Evolutionary conservation across 1,140 invertebrate species (phyloP).

Genomic region (Planococcus citri): DNA sequence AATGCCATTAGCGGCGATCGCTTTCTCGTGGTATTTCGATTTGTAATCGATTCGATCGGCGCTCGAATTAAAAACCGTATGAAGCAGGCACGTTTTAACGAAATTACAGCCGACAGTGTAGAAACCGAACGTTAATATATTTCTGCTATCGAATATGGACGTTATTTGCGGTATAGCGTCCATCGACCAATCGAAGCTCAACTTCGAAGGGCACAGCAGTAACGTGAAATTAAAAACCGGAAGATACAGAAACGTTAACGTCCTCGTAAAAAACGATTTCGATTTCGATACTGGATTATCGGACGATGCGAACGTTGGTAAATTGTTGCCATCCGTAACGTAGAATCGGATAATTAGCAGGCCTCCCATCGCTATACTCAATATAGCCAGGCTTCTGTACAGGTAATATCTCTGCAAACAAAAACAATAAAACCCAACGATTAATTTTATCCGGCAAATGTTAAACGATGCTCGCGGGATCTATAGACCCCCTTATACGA

Average conservation of each 20-base stretch:
- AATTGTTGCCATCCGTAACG: slow-evolving; percentile 46
- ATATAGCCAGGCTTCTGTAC: slow-evolving; percentile 43
- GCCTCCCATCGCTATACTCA: slow-evolving; percentile 42
- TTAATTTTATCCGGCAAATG: neutral
- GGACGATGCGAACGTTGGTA: slow-evolving; percentile 69
- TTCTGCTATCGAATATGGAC: slow-evolving; percentile 56
- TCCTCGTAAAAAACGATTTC: slow-evolving; percentile 50
- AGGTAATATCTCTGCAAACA: slow-evolving; percentile 2
- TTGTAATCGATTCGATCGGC: neutral
- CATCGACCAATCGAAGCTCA: slow-evolving; percentile 96
- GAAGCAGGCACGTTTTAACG: neutral
- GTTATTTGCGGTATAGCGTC: slow-evolving; percentile 73
- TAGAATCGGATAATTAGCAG: slow-evolving; percentile 48
- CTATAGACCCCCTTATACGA: neutral
- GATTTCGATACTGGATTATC: slow-evolving; percentile 81
- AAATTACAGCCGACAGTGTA: slow-evolving; percentile 38
- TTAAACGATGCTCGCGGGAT: slow-evolving; percentile 1
- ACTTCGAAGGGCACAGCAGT: slow-evolving; percentile 60
- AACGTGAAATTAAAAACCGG: slow-evolving; percentile 75
- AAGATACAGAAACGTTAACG: slow-evolving; percentile 75
- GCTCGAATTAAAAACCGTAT: neutral
- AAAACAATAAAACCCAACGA: slow-evolving; percentile 3
- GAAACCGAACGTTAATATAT: slow-evolving; percentile 54
- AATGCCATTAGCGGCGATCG: neutral
- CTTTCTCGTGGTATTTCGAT: neutral